A percentile compares a stretch with the other conserved stretches of the same genome.
phyloP scores from a whole-genome alignment of 2,113 vertebrate species.

The Centropus unirufus region DNA sequence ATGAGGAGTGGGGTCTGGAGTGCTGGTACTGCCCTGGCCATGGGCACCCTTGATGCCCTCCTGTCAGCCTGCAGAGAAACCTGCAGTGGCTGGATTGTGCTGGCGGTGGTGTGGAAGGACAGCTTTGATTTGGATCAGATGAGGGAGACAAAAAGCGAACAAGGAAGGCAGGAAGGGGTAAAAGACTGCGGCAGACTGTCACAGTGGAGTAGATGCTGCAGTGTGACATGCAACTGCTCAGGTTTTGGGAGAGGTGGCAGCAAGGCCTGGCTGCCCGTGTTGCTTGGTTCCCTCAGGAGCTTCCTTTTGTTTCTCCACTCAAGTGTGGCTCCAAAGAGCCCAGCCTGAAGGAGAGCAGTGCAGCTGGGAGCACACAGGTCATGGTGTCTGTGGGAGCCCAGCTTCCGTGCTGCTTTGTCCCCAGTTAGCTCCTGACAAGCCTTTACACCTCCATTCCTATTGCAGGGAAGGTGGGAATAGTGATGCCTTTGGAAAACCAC shows the following conservation, averaged over 20 bases:
- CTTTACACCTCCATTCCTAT: not conserved
- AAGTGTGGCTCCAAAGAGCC: not conserved
- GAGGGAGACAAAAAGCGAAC: not conserved
- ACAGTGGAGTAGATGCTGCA: not conserved
- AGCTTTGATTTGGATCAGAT: not conserved
- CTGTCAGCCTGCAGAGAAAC: fast-evolving
- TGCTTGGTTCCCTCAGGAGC: not conserved
- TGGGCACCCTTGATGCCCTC: fast-evolving
- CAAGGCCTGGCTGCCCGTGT: not conserved
- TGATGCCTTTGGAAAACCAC: not conserved
- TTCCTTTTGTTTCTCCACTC: not conserved
- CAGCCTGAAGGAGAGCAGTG: not conserved
- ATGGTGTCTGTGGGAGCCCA: not conserved
- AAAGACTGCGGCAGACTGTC: not conserved
- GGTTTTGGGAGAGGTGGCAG: not conserved
- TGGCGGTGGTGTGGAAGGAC: not conserved
- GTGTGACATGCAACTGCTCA: fast-evolving
- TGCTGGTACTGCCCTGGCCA: not conserved
- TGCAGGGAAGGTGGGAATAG: not conserved
- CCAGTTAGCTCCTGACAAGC: not conserved
- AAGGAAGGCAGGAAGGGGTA: not conserved
- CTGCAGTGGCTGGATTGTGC: fast-evolving
- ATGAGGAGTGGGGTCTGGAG: not conserved
- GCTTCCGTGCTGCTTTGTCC: not conserved
- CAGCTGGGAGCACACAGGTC: too few relatives aligned